These are phyloP conservation scores for Eretmocerus hayati DNA, from an alignment of 2,888 invertebrate species.

Conservation along the genomic window DNA sequence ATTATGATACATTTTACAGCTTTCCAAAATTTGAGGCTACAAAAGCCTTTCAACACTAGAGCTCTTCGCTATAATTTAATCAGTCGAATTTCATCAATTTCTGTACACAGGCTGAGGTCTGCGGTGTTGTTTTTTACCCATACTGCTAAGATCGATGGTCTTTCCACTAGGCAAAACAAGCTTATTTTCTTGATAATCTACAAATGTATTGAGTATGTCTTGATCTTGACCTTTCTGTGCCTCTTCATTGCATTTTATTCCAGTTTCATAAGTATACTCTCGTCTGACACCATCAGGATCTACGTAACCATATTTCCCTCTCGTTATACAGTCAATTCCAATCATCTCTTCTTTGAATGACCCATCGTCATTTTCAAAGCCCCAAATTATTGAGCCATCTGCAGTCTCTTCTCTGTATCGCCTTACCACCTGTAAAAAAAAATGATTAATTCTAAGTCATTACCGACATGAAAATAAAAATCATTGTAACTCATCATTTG, in stretches of 20 bases:
- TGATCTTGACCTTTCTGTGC: slow-evolving; percentile 48
- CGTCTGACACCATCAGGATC: slow-evolving; percentile 77
- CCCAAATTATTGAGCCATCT: slow-evolving; percentile 75
- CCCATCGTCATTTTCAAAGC: slow-evolving; percentile 82
- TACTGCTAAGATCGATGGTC: slow-evolving; percentile 61
- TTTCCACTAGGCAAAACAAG: slow-evolving; percentile 67
- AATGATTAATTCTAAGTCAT: too few relatives aligned
- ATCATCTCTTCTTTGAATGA: slow-evolving; percentile 80
- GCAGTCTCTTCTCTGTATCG: slow-evolving; percentile 69
- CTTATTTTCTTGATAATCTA: slow-evolving; percentile 69
- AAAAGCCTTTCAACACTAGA: too few relatives aligned
- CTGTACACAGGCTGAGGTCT: slow-evolving; percentile 56
- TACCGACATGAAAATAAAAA: too few relatives aligned
- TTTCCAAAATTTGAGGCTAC: too few relatives aligned
- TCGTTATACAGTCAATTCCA: slow-evolving; percentile 68
- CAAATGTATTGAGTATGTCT: slow-evolving; percentile 50
- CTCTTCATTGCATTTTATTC: slow-evolving; percentile 54
- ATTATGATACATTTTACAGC: too few relatives aligned
- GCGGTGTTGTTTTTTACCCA: slow-evolving; percentile 64
- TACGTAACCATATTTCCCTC: slow-evolving; percentile 76
- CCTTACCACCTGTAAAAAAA: slow-evolving; percentile 34
- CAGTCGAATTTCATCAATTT: slow-evolving; percentile 38
- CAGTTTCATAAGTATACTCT: slow-evolving; percentile 77
- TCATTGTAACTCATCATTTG: too few relatives aligned
- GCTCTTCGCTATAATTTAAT: too few relatives aligned